Base-by-base conservation (phyloP, 2,888 invertebrate species). In the Oegoconia quadripuncta region DNA sequence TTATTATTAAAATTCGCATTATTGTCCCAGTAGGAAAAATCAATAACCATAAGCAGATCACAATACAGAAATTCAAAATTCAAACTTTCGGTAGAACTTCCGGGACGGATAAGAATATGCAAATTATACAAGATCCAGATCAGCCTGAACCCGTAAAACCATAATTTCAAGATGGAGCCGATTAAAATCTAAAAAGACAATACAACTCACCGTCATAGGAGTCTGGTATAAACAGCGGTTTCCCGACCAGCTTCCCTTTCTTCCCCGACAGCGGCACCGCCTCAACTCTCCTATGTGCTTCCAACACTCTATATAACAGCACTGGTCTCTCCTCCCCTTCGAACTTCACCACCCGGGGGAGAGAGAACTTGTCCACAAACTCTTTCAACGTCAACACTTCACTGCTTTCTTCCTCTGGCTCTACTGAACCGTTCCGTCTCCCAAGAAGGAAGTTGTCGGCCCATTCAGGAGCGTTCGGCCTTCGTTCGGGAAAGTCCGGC, bases 191-290 rank as follows among this genome's bases (percentile, higher is more conserved):
- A 23, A 23, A 23, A 23, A 9, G 6, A 11, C n/a, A 20, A 32
- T 7, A 34, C 2, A 15, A 84, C 89, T 89, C 53, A 91, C 91
- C 91, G 73, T 90, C 89, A 74, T 91, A 91, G 50, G 90, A 90
- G 67, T 91, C 91, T 48, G 91, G 91, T 64, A 91, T 91, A 57
- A 90, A 90, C 46, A 91, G 71, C 39, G 90, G 83, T 49, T 90
- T 89, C 12, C 89, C 89, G 11, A 90, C 89, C 48, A 87, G 61
- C 61, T 89, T 90, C 34, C 89, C 89, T 50, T 89, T 89, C 72
- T 89, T 89, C 39, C 88, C 88, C 7, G 83, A 69, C 46, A 90
- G 59, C 35, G 90, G 90, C 37, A 89, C 89, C 7, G 91, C 91
- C 65, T 91, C 90, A 47, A 91, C 90, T 55, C 91, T 86, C 61